Evolutionary conservation across 2,113 vertebrate genomes (phyloP), one percentile per base, ranked within the genome.

Genomic region (Gambusia affinis): DNA sequence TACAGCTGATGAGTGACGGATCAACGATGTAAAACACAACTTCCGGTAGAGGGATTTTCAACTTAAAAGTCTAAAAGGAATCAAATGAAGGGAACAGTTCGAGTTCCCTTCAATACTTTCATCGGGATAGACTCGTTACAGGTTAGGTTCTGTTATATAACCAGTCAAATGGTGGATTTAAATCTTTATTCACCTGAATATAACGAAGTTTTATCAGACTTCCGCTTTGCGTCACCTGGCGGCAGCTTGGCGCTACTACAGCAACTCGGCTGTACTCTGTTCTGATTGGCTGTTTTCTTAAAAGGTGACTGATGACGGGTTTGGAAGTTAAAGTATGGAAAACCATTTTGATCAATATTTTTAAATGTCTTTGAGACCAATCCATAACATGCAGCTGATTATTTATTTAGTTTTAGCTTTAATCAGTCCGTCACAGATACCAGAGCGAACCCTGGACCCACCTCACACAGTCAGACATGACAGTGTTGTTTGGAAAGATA

Each of bases 1-100:
- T 60, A 30, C 90, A 89, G 82, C 84, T 93, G 91, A 90, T 83
- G 73, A 67, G 10, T 44, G 64, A 67, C 88, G 80, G 37, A 0
- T 22, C 0, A 0, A 4, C 0, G 2, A 4, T 44, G 39, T 15
- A 11, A 33, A 61, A n/a, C 0, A 12, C 0, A 0, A 7, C 70
- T 87, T 89, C 88, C 88, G 76, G 66, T 65, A 30, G 0, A 12
- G 0, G 64, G 22, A 3, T 1, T 87, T 87, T 83, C 90, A 90
- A 51, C 82, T 67, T 84, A 89, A 80, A 67, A 15, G 12, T 19
- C 29, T 24, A 1, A n/a, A 35, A 12, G 4, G 22, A 11, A 10
- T 31, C 30, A 12, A 31, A 66, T 5, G 12, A 14, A 39, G n/a
- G 24, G 7, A 37, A n/a, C 31, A 37, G 3, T 24, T 35, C 12